Conservation (phyloP, 2,797 vertebrate species). For the Loriculus beryllinus region DNA sequence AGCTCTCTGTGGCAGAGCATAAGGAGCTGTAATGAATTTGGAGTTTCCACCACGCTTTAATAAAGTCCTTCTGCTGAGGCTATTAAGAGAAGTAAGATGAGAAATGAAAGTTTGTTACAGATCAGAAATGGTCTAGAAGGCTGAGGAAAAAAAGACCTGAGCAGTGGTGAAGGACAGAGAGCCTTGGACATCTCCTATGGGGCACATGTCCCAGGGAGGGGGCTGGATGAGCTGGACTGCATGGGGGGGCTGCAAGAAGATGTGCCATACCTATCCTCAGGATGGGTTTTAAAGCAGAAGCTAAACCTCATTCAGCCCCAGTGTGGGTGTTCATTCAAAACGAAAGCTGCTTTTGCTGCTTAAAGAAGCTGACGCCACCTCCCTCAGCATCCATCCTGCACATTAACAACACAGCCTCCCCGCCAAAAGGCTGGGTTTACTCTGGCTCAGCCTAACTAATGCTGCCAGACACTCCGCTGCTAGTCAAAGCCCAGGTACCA, state of each 20-base stretch:
- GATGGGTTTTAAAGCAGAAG: not conserved
- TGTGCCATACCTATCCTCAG: rapidly evolving
- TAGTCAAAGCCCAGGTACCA: rapidly evolving
- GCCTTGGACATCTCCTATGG: not conserved
- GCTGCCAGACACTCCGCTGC: not conserved
- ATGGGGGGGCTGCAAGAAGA: not conserved
- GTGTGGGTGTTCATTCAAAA: not conserved
- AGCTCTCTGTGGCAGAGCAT: not conserved
- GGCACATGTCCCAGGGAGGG: not conserved
- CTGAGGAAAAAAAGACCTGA: not conserved
- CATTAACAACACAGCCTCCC: not conserved
- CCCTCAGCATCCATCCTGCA: not conserved
- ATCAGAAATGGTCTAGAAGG: not conserved
- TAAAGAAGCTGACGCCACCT: not conserved
- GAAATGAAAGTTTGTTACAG: not conserved
- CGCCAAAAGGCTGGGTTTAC: not conserved
- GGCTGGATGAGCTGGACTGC: rapidly evolving
- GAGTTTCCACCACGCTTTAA: not conserved
- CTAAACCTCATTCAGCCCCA: not conserved
- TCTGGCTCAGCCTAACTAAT: not conserved
- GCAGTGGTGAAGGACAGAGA: not conserved
- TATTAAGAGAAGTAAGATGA: not conserved
- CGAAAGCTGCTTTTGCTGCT: not conserved
- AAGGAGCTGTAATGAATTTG: not conserved
- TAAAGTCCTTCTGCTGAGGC: constrained; percentile 15